Evolutionary conservation across 2,113 vertebrate genomes (phyloP), one percentile per base, ranked within the genome.

Genomic region (Cebus imitator): DNA sequence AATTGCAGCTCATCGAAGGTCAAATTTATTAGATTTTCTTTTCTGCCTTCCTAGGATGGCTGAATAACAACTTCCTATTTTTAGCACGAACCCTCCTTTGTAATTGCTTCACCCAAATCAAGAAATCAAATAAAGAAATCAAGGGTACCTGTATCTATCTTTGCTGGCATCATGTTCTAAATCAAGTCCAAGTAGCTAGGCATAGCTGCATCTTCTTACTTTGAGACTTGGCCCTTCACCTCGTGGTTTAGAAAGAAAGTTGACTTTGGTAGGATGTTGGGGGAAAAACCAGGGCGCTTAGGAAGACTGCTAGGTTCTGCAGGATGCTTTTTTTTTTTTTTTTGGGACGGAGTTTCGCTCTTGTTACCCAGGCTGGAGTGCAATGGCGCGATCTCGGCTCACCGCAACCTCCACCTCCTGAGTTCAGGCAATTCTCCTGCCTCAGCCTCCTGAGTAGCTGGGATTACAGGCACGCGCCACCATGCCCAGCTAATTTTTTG

Each of bases 31-130:
- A 73, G 48, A 79, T 84, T 88, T 70, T 81, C 90, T 91, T 72
- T 70, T 52, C 87, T 48, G 68, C 52, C 64, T 58, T 58, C 52
- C 55, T 11, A 52, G 72, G 52, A 92, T 52, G 84, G 66, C 32
- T 81, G 52, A 84, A 35, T 58, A 96, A 96, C 84, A 95, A 55
- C 50, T 57, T 87, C 27, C 91, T 85, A 30, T 55, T 78, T 87
- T 87, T 48, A 87, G 66, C 45, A 48, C 0, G 2, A 2, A 25
- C 32, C 27, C 25, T 78, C 45, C 78, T 79, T 90, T 64, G 30
- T 32, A 76, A 73, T 25, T 48, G 48, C 21, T 66, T 73, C 64
- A 64, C 30, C 61, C 57, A 95, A 70, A 93, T 86, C 52, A 64
- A 92, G 50, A 88, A 57, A 50, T 50, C 50, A 50, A 16, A 50